Conservation (phyloP, 2,888 invertebrate species). For the Toxonevra muliebris region DNA sequence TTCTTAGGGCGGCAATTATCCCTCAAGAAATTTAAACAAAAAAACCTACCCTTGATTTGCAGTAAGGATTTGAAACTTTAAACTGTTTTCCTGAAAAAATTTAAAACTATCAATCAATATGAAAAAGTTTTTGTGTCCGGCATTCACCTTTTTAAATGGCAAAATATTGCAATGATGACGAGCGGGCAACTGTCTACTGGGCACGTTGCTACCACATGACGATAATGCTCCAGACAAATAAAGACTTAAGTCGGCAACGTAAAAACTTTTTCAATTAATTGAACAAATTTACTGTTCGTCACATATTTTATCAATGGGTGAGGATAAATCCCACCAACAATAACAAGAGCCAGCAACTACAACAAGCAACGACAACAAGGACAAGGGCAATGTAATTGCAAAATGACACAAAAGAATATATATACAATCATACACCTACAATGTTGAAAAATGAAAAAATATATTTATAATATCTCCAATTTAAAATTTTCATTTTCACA, state of each 20-base stretch:
- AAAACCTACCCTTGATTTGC: too few relatives aligned
- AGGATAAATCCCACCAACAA: slow-evolving; percentile 12
- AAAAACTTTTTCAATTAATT: slow-evolving; percentile 36
- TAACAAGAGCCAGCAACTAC: not conserved
- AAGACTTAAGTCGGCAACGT: slow-evolving; percentile 16
- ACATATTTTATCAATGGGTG: slow-evolving; percentile 16
- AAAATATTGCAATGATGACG: too few relatives aligned
- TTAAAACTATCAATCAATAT: too few relatives aligned
- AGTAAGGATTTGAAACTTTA: too few relatives aligned
- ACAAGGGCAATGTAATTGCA: not conserved
- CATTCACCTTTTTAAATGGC: too few relatives aligned
- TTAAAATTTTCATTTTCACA: slow-evolving; percentile 10
- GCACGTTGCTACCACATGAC: not conserved
- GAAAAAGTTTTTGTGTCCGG: too few relatives aligned
- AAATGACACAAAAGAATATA: not conserved
- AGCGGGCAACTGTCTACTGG: slow-evolving; percentile 3
- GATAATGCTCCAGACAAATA: slow-evolving; percentile 15
- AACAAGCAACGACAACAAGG: not conserved
- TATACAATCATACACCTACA: not conserved
- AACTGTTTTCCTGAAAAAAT: too few relatives aligned
- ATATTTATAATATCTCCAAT: not conserved
- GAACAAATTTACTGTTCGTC: slow-evolving; percentile 28
- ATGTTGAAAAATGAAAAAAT: not conserved
- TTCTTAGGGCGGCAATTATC: too few relatives aligned
- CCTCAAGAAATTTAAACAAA: too few relatives aligned